phyloP scores from a whole-genome alignment of 2,797 vertebrate genomes.

The Cercopithecus petaurista region DNA sequence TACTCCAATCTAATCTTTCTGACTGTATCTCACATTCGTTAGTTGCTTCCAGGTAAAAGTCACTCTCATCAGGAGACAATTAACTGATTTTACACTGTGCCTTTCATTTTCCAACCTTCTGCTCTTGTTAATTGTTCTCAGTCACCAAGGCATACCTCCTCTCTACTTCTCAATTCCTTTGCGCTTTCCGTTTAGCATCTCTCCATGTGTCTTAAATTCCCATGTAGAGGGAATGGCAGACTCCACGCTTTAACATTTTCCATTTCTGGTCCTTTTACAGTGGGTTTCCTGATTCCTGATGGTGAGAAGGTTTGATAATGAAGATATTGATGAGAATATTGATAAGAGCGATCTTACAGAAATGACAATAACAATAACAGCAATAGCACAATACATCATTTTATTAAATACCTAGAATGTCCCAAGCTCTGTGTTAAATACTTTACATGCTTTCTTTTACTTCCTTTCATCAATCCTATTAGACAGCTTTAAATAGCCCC shows the following conservation, averaged over 20 bases:
- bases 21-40: neutral
- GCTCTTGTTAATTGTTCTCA: neutral
- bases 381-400: neutral
- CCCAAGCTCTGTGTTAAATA: neutral
- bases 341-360: neutral
- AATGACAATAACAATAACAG: neutral
- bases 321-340: neutral
- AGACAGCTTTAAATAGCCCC: neutral
- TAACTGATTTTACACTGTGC: neutral
- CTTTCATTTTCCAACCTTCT: neutral
- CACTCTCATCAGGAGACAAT: neutral
- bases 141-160: neutral
- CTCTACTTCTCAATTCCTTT: neutral
- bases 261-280: neutral
- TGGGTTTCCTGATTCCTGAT: neutral
- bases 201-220: neutral
- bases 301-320: neutral
- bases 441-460: neutral
- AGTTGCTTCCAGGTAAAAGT: neutral
- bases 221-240: neutral
- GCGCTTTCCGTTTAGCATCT: neutral
- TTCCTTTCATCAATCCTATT: neutral
- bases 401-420: neutral
- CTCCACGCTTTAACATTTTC: neutral
- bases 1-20: neutral